Base-by-base conservation (phyloP, 2,888 invertebrate genomes). In the Andrena praecox region DNA sequence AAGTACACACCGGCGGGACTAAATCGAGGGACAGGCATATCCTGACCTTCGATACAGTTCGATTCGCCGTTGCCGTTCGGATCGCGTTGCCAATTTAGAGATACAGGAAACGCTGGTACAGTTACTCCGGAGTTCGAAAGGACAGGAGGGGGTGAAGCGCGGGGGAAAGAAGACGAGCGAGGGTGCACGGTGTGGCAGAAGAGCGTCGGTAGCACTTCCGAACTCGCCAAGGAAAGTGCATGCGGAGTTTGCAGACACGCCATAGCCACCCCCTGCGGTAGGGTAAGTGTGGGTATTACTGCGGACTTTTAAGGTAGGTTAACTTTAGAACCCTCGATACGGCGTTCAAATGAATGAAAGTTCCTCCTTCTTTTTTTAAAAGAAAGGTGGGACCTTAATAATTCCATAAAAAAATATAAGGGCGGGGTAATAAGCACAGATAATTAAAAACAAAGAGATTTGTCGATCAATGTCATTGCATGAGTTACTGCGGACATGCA, bases 51-150 rank as follows among this genome's bases (percentile, higher is more conserved):
- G 88, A 87, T 89, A 84, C 85, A 87, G 86, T 89, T 86, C 85
- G 89, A 89, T 85, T 76, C 77, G 80, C 85, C 84, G 85, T 68
- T 80, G 75, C 64, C 27, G 16, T 59, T 75, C 64, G 76, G 79
- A 82, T 88, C 85, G 87, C 85, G 76, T 90, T 90, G 81, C 90
- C 89, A 89, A 90, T 90, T 90, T 87, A 90, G 90, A 84, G 85
- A 87, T 89, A 89, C 89, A 90, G 89, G 88, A 89, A 89, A 88
- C 80, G 74, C 72, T 24, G 80, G 82, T 90, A 90, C 90, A 89
- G 90, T 90, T 90, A 90, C 75, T 83, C 16, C 80, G 50, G 78
- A 78, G 84, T 69, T 80, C 78, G 74, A 84, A 83, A 83, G 78
- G 54, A 76, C 33, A 68, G 54, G 33, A 66, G 60, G 54, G 62